Evolutionary conservation across 2,113 vertebrate genomes (phyloP).

Genomic region (Aegotheles bennettii): DNA sequence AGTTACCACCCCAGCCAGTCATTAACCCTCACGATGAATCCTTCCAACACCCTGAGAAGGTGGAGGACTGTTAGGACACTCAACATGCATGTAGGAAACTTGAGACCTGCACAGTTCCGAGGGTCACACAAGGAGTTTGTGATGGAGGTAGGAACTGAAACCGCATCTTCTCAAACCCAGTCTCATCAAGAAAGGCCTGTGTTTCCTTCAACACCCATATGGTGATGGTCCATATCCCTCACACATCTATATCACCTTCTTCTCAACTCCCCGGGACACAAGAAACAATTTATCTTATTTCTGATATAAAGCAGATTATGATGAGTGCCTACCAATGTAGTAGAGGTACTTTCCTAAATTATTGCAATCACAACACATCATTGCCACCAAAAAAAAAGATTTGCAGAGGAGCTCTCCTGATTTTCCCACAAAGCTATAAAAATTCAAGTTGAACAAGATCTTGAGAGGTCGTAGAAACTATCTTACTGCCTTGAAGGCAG

Average conservation of each 20-base stretch:
- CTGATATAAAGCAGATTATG: background rate
- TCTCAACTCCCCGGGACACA: background rate
- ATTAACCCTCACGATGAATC: background rate
- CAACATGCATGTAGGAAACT: background rate
- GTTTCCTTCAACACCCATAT: background rate
- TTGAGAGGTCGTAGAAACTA: background rate
- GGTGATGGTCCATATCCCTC: background rate
- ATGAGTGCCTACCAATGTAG: accelerated
- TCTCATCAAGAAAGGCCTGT: background rate
- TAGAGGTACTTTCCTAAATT: background rate
- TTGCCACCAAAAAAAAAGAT: background rate
- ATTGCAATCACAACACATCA: background rate
- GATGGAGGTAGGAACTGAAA: background rate
- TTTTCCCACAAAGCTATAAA: background rate
- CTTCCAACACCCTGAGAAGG: background rate
- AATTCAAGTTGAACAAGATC: background rate
- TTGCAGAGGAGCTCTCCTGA: background rate
- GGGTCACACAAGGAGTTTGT: background rate
- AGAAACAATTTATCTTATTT: background rate
- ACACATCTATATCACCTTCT: background rate
- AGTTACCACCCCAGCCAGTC: background rate
- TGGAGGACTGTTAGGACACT: background rate
- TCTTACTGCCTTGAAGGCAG: background rate
- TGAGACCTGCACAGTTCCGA: background rate
- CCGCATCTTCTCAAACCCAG: background rate